A percentile compares a stretch with the other conserved stretches of the same genome.
Evolutionary conservation across 1,140 invertebrate species (phyloP).

Genomic region (Neodiprion fabricii): DNA sequence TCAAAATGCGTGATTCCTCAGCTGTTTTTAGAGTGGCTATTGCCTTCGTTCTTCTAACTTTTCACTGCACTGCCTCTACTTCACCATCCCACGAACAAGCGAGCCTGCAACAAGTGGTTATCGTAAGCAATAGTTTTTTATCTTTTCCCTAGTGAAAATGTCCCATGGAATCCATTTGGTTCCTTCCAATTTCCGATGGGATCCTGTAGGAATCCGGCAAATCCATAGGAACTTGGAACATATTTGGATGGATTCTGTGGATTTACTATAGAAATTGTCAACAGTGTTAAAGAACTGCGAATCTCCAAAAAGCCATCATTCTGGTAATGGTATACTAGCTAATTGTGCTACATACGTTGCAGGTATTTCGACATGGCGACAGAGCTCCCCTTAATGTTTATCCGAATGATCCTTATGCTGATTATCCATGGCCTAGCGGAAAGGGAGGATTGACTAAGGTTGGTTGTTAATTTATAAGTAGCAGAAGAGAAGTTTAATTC

Average conservation of each 20-base stretch:
- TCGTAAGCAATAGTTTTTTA: constrained; percentile 41
- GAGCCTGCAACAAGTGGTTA: constrained; percentile 37
- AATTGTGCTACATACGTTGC: constrained; percentile 31
- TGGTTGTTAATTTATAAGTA: constrained; percentile 34
- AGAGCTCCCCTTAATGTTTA: constrained; percentile 72
- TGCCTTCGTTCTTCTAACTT: constrained; percentile 39
- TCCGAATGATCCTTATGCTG: constrained; percentile 73
- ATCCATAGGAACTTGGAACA: too few relatives aligned
- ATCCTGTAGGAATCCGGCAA: too few relatives aligned
- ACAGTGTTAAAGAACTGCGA: constrained; percentile 9
- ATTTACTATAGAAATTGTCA: neutral
- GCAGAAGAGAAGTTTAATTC: neutral
- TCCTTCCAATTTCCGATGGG: too few relatives aligned
- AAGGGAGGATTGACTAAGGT: constrained; percentile 78
- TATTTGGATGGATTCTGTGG: too few relatives aligned
- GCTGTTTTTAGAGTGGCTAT: constrained; percentile 37
- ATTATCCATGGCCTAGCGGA: constrained; percentile 73
- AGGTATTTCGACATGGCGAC: constrained; percentile 81
- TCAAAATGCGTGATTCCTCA: constrained; percentile 33
- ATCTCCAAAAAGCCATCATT: neutral
- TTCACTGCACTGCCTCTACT: constrained; percentile 36
- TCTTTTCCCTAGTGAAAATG: too few relatives aligned
- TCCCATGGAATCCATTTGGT: too few relatives aligned
- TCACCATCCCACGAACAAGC: constrained; percentile 11
- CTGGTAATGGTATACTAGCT: constrained; percentile 12